Conservation (phyloP, 1,140 invertebrate species). For the Metaphire vulgaris region DNA sequence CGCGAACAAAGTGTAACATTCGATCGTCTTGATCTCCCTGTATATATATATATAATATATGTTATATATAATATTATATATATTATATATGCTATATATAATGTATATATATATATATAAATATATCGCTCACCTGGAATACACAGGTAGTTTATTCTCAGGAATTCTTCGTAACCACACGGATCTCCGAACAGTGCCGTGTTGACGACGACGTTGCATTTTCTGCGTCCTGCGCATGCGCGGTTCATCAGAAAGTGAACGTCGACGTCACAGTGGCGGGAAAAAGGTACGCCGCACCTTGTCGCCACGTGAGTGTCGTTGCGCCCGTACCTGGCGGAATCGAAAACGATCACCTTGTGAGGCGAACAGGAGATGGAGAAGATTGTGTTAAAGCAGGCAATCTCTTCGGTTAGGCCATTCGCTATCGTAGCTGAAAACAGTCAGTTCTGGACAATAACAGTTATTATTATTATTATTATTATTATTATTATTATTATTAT, state of each 20-base stretch:
- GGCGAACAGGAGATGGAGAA: slow-evolving; percentile 10
- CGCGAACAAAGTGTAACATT: too few relatives aligned
- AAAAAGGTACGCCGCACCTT: slow-evolving; percentile 21
- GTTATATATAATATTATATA: too few relatives aligned
- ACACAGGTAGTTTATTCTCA: slow-evolving; percentile 23
- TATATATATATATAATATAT: too few relatives aligned
- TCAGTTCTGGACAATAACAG: too few relatives aligned
- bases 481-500: too few relatives aligned
- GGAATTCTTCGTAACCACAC: slow-evolving; percentile 29
- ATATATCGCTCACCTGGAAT: slow-evolving; percentile 17
- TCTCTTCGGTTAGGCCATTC: background rate
- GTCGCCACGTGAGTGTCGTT: slow-evolving; percentile 26
- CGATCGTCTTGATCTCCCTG: too few relatives aligned
- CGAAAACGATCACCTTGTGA: slow-evolving; percentile 18
- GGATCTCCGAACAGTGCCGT: slow-evolving; percentile 29
- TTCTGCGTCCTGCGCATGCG: slow-evolving; percentile 26
- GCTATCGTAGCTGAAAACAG: background rate
- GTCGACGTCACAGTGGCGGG: slow-evolving; percentile 28
- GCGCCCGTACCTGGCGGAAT: slow-evolving; percentile 27
- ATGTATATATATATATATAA: too few relatives aligned
- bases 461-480: too few relatives aligned
- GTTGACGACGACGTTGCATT: slow-evolving; percentile 23
- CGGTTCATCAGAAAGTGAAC: slow-evolving; percentile 30
- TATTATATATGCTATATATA: too few relatives aligned
- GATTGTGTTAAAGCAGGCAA: slow-evolving; percentile 5